Percentiles rank a stretch among this genome's conserved stretches.
phyloP scores from a whole-genome alignment of 2,113 vertebrate species.

The Saccopteryx bilineata region DNA sequence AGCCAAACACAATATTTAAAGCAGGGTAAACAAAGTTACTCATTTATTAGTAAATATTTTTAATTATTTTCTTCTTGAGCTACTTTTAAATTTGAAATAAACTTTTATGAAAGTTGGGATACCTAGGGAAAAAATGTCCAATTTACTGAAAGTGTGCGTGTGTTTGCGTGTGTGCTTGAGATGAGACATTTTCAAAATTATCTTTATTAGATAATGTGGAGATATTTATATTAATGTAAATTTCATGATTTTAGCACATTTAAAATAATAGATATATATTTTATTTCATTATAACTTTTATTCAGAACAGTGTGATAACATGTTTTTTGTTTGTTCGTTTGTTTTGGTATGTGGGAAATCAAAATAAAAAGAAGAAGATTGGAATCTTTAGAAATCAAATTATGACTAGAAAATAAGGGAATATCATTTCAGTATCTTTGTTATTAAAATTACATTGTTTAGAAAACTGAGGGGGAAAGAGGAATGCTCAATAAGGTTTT shows the following conservation, averaged over 20 bases:
- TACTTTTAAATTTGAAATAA: conserved; percentile 63
- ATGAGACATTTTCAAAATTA: background rate
- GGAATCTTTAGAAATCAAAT: background rate
- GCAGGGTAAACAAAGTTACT: conserved; percentile 74
- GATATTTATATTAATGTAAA: conserved; percentile 13
- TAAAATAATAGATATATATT: background rate
- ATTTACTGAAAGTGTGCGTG: background rate
- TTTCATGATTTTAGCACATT: conserved; percentile 9
- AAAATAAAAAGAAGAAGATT: background rate
- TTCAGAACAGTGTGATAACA: conserved; percentile 9
- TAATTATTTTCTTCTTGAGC: conserved; percentile 55
- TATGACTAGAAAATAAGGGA: conserved; percentile 7
- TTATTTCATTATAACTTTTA: conserved; percentile 16
- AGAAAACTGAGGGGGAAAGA: background rate
- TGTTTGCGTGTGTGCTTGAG: background rate
- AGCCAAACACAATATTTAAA: conserved; percentile 74
- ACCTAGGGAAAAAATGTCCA: conserved; percentile 15
- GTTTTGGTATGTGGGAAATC: background rate
- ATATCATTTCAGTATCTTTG: background rate
- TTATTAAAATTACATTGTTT: background rate
- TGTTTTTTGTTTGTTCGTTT: background rate
- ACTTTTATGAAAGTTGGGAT: background rate
- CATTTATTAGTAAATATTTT: conserved; percentile 78
- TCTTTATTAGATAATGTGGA: conserved; percentile 38
- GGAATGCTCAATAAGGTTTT: background rate